A percentile compares a stretch with the other conserved stretches of the same genome.
phyloP scores from a whole-genome alignment of 2,797 vertebrate genomes.

The Myotis vivesi region DNA sequence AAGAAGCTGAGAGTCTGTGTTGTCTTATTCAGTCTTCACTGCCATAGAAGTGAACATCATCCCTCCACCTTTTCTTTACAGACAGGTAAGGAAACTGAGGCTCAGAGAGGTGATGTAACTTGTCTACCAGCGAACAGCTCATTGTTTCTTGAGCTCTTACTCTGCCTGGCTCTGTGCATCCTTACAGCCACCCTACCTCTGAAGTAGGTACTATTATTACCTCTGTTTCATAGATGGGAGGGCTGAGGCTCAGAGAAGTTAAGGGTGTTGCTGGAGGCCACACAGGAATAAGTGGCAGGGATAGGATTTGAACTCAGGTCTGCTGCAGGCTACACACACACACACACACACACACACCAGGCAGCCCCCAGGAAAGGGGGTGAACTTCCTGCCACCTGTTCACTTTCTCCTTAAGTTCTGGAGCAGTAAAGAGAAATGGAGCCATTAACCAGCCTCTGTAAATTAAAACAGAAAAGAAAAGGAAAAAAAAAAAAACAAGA shows the following conservation, averaged over 20 bases:
- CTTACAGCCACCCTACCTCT: not conserved
- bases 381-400: not conserved
- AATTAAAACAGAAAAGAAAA: not conserved
- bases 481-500: not conserved
- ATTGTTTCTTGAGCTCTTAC: not conserved
- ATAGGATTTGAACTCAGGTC: slow-evolving; percentile 4
- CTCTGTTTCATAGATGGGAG: not conserved
- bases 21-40: not conserved
- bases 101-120: not conserved
- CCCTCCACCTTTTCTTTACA: not conserved
- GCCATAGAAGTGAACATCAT: not conserved
- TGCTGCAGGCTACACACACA: not conserved
- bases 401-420: slow-evolving; percentile 22
- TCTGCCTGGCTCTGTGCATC: not conserved
- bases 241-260: not conserved
- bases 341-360: not conserved
- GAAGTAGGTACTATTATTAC: not conserved
- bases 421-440: slow-evolving; percentile 32
- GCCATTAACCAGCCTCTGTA: slow-evolving; percentile 37
- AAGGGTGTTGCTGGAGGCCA: not conserved
- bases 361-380: not conserved
- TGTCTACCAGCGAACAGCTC: not conserved
- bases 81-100: not conserved
- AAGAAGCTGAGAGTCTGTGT: not conserved
- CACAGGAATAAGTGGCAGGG: not conserved